Conservation (phyloP, 2,888 invertebrate species). For the Pachydiplax longipennis region DNA sequence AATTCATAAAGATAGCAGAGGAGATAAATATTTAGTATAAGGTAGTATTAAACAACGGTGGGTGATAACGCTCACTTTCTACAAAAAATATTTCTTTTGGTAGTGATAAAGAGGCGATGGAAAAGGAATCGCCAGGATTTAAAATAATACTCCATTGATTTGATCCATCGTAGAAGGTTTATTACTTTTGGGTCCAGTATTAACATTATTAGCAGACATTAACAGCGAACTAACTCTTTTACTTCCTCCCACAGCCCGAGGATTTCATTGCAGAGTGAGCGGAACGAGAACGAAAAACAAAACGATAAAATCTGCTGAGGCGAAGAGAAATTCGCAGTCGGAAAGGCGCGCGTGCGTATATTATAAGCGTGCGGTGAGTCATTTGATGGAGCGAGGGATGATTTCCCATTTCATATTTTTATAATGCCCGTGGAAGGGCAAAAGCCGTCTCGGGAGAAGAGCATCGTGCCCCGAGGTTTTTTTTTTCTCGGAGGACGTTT, state of each 20-base stretch:
- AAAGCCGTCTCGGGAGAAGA: not conserved
- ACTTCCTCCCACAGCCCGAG: not conserved
- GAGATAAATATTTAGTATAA: too few species aligned
- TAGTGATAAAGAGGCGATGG: too few species aligned
- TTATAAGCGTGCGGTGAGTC: conserved; percentile 28
- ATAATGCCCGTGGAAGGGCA: not conserved
- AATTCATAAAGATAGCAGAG: too few species aligned
- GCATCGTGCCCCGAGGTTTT: not conserved
- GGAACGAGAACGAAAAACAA: not conserved
- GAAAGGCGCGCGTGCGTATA: not conserved
- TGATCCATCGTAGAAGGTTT: too few species aligned
- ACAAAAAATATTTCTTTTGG: too few species aligned
- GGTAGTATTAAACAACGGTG: too few species aligned
- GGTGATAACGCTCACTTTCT: too few species aligned
- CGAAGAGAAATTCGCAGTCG: not conserved
- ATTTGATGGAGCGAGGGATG: not conserved
- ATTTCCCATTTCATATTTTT: not conserved
- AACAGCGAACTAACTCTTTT: not conserved
- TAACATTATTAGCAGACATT: not conserved
- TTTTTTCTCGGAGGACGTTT: not conserved
- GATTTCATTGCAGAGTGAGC: not conserved
- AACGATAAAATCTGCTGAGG: not conserved
- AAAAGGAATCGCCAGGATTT: too few species aligned
- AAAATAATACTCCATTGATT: too few species aligned
- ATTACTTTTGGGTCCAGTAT: too few species aligned